Evolutionary conservation across 2,113 vertebrate genomes (phyloP).

Genomic region (Monopterus albus): DNA sequence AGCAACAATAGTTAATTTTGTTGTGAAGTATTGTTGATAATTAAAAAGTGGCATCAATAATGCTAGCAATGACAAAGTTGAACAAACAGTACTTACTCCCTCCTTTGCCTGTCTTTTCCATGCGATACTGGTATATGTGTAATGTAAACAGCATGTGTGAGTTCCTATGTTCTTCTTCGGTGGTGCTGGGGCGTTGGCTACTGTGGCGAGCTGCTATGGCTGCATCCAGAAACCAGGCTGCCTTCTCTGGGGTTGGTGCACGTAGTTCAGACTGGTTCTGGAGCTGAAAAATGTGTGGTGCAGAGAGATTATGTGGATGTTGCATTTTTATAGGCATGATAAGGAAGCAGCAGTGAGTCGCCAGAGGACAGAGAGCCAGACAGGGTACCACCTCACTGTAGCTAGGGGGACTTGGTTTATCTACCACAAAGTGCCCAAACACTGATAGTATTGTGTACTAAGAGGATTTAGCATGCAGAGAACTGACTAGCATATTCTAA

Average conservation of each 20-base stretch:
- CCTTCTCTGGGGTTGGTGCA: slow-evolving; percentile 94
- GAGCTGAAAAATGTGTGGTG: slow-evolving; percentile 80
- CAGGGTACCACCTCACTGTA: slow-evolving; percentile 3
- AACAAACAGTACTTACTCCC: slow-evolving; percentile 87
- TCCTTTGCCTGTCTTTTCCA: slow-evolving; percentile 96
- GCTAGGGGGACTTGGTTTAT: not conserved
- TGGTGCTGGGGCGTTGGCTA: slow-evolving; percentile 85
- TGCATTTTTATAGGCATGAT: not conserved
- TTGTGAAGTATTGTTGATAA: not conserved
- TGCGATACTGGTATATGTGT: slow-evolving; percentile 98
- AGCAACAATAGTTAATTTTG: not conserved
- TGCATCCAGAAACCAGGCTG: slow-evolving; percentile 94
- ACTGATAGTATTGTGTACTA: slow-evolving; percentile 10
- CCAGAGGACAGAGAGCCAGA: slow-evolving; percentile 21
- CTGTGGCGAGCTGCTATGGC: slow-evolving; percentile 92
- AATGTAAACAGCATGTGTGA: slow-evolving; percentile 99
- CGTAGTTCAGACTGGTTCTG: slow-evolving; percentile 98
- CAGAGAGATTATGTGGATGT: not conserved
- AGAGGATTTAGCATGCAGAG: not conserved
- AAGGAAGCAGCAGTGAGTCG: slow-evolving; percentile 2
- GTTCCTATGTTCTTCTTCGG: slow-evolving; percentile 93
- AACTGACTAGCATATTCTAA: slow-evolving; percentile 38
- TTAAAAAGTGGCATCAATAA: not conserved
- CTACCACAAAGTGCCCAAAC: slow-evolving; percentile 17
- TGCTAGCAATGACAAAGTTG: not conserved